Evolutionary conservation across 2,888 invertebrate genomes (phyloP).

Genomic region (Eulithis testata): DNA sequence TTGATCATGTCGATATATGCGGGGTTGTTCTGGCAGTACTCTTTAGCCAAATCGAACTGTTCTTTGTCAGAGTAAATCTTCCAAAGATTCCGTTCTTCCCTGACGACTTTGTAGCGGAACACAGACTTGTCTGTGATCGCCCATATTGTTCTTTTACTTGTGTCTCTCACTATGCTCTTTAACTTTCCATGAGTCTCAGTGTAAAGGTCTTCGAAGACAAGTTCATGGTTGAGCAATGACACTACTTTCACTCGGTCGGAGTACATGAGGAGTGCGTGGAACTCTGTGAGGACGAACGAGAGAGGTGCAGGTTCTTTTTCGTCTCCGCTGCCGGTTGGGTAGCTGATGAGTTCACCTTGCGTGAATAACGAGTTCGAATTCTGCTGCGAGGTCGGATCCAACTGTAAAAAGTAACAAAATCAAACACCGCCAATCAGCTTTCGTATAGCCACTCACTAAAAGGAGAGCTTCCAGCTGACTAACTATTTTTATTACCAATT

Average conservation of each 20-base stretch:
- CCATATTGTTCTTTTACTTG: constrained; percentile 92
- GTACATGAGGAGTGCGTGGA: constrained; percentile 94
- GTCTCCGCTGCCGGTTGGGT: constrained; percentile 62
- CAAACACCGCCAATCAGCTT: too few relatives aligned
- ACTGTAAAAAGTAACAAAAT: constrained; percentile 56
- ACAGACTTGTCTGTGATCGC: constrained; percentile 93
- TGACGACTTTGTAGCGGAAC: constrained; percentile 92
- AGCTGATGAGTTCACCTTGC: constrained; percentile 72
- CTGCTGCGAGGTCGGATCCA: constrained; percentile 79
- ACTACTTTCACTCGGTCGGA: constrained; percentile 93
- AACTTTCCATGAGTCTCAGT: constrained; percentile 92
- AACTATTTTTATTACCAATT: too few relatives aligned
- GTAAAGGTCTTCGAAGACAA: constrained; percentile 94
- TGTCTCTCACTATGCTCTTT: constrained; percentile 92
- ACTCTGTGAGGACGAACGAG: constrained; percentile 94
- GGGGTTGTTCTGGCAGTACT: constrained; percentile 92
- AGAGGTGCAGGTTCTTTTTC: constrained; percentile 84
- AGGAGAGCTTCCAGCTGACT: too few relatives aligned
- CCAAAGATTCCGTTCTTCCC: constrained; percentile 95
- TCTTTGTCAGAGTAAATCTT: constrained; percentile 93
- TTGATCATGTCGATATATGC: constrained; percentile 93
- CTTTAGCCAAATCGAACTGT: constrained; percentile 94
- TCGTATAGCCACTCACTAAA: too few relatives aligned
- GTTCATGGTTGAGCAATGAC: constrained; percentile 92
- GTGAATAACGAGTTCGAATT: constrained; percentile 78